phyloP scores from a whole-genome alignment of 2,797 vertebrate species.

The Macropodus opercularis region DNA sequence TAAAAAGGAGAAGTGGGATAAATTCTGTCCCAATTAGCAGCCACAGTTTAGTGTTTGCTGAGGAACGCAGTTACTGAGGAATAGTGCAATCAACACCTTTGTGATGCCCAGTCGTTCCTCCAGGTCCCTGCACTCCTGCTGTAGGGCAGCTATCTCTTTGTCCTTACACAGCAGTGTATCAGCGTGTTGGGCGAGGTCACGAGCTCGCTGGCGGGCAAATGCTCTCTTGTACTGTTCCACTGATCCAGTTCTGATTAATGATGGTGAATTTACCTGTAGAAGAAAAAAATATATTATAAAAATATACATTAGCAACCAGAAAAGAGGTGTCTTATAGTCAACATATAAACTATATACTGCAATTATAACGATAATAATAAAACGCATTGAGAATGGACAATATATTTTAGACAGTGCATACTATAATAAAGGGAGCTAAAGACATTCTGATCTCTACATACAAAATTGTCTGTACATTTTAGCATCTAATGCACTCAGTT shows the following conservation, averaged over 20 bases:
- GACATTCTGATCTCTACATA: too few relatives aligned
- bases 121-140: slow-evolving; percentile 89
- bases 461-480: too few relatives aligned
- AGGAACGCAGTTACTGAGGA: neutral
- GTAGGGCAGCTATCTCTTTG: slow-evolving; percentile 93
- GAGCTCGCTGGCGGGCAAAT: slow-evolving; percentile 91
- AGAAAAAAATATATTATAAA: neutral
- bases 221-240: slow-evolving; percentile 91
- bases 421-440: too few relatives aligned
- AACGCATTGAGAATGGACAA: too few relatives aligned
- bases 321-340: neutral
- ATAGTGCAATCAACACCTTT: slow-evolving; percentile 82
- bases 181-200: slow-evolving; percentile 94
- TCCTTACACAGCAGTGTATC: slow-evolving; percentile 92
- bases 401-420: too few relatives aligned
- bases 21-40: neutral
- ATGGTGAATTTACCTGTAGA: slow-evolving; percentile 87
- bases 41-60: neutral
- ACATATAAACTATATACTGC: too few relatives aligned
- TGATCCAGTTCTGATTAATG: slow-evolving; percentile 84
- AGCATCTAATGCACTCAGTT: too few relatives aligned
- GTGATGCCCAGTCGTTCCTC: slow-evolving; percentile 83
- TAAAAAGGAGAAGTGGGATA: neutral
- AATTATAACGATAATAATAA: too few relatives aligned
- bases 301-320: neutral